phyloP scores from a whole-genome alignment of 2,888 invertebrate genomes.

The Trachelus stipa region DNA sequence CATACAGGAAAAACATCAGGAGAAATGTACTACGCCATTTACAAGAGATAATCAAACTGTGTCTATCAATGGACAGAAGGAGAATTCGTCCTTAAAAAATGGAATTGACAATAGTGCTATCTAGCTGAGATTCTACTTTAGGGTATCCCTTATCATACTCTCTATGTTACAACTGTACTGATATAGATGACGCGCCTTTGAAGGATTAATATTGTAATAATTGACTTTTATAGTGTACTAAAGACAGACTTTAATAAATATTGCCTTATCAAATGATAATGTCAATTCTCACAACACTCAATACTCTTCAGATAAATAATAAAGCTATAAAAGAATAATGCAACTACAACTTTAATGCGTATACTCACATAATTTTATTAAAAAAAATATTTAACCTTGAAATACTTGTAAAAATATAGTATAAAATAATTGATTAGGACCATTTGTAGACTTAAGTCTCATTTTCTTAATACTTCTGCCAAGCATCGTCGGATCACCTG shows the following conservation, averaged over 20 bases:
- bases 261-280: neutral
- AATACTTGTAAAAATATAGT: neutral
- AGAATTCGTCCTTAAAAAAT: neutral
- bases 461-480: neutral
- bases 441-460: neutral
- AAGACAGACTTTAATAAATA: neutral
- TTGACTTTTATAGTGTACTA: neutral
- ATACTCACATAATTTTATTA: neutral
- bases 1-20: conserved; percentile 30
- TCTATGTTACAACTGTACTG: neutral
- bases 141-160: neutral
- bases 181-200: neutral
- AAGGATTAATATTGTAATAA: neutral
- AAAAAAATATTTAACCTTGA: conserved; percentile 8
- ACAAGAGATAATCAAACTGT: neutral
- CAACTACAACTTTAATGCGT: neutral
- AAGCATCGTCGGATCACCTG: conserved; percentile 41
- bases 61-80: neutral
- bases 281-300: neutral
- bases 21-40: neutral
- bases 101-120: neutral
- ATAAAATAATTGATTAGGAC: neutral
- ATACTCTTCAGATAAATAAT: neutral
- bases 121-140: neutral
- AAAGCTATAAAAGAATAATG: neutral